phyloP scores from a whole-genome alignment of 2,113 vertebrate species.

The Lepus americanus region DNA sequence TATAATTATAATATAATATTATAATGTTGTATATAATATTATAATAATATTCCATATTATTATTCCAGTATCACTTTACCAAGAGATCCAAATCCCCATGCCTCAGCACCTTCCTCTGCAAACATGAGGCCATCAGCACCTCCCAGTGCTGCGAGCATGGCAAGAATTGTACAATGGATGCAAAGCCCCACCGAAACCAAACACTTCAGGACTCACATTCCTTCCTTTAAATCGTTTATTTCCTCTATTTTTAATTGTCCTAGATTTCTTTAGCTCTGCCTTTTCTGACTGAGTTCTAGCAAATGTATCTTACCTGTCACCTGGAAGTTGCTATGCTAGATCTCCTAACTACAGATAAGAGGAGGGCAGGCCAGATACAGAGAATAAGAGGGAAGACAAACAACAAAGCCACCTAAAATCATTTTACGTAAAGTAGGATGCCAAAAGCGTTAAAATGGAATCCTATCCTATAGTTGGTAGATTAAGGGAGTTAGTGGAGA shows the following conservation, averaged over 20 bases:
- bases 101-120: background rate
- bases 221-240: conserved; percentile 40
- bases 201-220: background rate
- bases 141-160: background rate
- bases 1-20: too few relatives aligned
- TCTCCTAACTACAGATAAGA: conserved; percentile 13
- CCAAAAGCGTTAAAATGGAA: conserved; percentile 41
- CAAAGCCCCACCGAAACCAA: background rate
- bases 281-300: conserved; percentile 24
- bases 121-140: background rate
- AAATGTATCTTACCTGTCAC: conserved; percentile 19
- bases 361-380: background rate
- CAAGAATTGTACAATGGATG: background rate
- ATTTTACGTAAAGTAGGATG: background rate
- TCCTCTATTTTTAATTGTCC: conserved; percentile 20
- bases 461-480: background rate
- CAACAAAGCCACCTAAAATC: background rate
- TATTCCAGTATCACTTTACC: background rate
- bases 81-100: background rate
- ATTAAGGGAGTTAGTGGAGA: background rate
- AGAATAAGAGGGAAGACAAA: conserved; percentile 11
- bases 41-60: too few relatives aligned
- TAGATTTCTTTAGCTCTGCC: conserved; percentile 30
- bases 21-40: too few relatives aligned
- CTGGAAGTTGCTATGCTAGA: background rate